Base-by-base conservation (phyloP, 1,140 invertebrate species). In the Sinonovacula constricta region DNA sequence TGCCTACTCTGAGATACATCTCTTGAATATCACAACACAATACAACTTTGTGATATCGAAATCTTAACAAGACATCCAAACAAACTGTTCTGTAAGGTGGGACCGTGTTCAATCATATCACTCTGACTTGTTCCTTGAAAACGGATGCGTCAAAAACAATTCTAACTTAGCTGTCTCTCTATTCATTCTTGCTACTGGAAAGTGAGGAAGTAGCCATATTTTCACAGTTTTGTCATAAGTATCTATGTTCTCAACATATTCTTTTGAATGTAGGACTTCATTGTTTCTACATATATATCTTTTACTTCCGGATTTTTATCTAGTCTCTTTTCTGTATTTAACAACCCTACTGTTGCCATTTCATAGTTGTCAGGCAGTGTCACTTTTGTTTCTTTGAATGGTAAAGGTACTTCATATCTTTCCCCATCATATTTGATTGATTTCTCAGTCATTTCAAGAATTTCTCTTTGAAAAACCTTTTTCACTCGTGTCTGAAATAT, bases 61-160 rank as follows among this genome's bases (percentile, higher is more conserved):
- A 86, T 2, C 82, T n/a, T 1, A 83, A n/a, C 2, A 86, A 53
- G 1, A 85, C 76, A 22, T 57, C 79, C n/a, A 26, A 82, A 53
- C 14, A 85, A 51, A 34, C 67, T 92, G n/a, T n/a, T n/a, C n/a
- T n/a, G 90, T 0, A 92, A 57, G 63, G 86, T 86, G 18, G 92
- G 90, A 0, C 87, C 87, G 12, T 53, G 15, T 12, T 74, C 24
- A 34, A 87, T 51, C 15, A 14, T 15, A 30, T 81, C 75, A 72
- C 79, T 81, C n/a, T 67, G 31, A 15, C 45, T 56, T 49, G 26
- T 30, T 22, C 45, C 53, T 36, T 68, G n/a, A 51, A 2, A 34
- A 18, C 53, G 14, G 79, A 66, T 28, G 71, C 79, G 56, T 80
- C 70, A 26, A 68, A 75, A 7, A 80, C 70, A 1, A 80, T 45